Evolutionary conservation across 2,888 invertebrate genomes (phyloP).

Genomic region (Dryadula phaetusa): DNA sequence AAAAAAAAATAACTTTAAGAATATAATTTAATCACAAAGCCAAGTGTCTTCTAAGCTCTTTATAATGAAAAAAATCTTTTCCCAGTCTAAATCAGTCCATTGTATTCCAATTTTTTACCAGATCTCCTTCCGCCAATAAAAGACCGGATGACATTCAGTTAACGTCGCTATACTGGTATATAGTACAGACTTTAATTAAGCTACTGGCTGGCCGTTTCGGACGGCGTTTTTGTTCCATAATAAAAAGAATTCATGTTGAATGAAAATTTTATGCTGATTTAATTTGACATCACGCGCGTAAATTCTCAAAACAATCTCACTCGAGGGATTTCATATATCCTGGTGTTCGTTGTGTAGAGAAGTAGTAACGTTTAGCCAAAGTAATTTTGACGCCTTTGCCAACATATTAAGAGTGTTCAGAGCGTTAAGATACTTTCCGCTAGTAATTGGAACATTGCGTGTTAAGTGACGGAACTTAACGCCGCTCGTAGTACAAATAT

Average conservation of each 20-base stretch:
- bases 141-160: background rate
- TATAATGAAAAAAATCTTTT: background rate
- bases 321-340: too few species aligned
- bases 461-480: too few species aligned
- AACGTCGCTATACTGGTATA: background rate
- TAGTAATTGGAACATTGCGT: too few species aligned
- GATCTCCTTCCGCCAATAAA: background rate
- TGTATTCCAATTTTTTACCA: background rate
- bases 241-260: constrained; percentile 38
- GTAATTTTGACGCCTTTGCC: too few species aligned
- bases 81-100: background rate
- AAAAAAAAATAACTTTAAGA: too few species aligned
- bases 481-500: too few species aligned
- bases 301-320: background rate
- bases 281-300: constrained; percentile 18
- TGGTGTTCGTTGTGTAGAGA: too few species aligned
- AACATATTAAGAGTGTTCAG: too few species aligned
- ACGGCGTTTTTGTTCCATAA: constrained; percentile 34
- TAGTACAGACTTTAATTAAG: background rate
- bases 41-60: background rate
- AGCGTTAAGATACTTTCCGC: too few species aligned
- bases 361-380: too few species aligned
- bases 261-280: constrained; percentile 34
- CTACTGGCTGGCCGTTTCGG: constrained; percentile 39
- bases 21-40: too few species aligned